A percentile compares a stretch with the other conserved stretches of the same genome.
Conservation (phyloP, 2,888 invertebrate genomes). For the Cosmia trapezina region DNA sequence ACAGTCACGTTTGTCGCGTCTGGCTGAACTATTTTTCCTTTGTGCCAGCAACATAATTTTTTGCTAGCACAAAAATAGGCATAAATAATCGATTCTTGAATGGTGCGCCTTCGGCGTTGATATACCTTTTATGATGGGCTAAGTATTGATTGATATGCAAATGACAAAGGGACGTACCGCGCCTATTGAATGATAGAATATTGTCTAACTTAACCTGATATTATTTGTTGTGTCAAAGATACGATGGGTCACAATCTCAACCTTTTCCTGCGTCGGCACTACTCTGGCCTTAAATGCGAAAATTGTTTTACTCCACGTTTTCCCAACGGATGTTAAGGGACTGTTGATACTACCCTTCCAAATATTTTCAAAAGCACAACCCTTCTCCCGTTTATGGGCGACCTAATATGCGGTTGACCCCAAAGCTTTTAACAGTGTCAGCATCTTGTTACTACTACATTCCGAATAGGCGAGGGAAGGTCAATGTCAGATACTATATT, state of each 20-base stretch:
- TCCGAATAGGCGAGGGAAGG: slow-evolving; percentile 47
- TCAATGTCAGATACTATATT: slow-evolving; percentile 49
- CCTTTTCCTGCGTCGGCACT: slow-evolving; percentile 15
- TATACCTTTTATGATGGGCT: slow-evolving; percentile 38
- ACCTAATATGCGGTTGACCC: slow-evolving; percentile 54
- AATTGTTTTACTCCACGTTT: slow-evolving; percentile 26
- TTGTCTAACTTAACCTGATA: slow-evolving; percentile 18
- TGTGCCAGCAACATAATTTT: slow-evolving; percentile 26
- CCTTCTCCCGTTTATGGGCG: slow-evolving; percentile 45
- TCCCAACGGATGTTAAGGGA: slow-evolving; percentile 14
- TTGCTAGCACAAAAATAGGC: slow-evolving; percentile 30
- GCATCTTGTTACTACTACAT: slow-evolving; percentile 39
- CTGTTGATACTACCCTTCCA: slow-evolving; percentile 36
- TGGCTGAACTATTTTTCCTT: slow-evolving; percentile 38
- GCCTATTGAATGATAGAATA: slow-evolving; percentile 19
- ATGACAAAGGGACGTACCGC: slow-evolving; percentile 29
- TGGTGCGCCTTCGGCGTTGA: slow-evolving; percentile 22
- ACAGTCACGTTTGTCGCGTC: slow-evolving; percentile 48
- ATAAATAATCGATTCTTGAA: slow-evolving; percentile 34
- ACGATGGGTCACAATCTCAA: slow-evolving; percentile 18
- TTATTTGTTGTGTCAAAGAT: slow-evolving; percentile 16
- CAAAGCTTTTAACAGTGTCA: slow-evolving; percentile 57
- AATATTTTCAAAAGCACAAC: slow-evolving; percentile 54
- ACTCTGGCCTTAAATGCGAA: slow-evolving; percentile 18
- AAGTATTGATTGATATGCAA: slow-evolving; percentile 58